Evolutionary conservation across 2,113 vertebrate species (phyloP).

Genomic region (Aramus guarauna): DNA sequence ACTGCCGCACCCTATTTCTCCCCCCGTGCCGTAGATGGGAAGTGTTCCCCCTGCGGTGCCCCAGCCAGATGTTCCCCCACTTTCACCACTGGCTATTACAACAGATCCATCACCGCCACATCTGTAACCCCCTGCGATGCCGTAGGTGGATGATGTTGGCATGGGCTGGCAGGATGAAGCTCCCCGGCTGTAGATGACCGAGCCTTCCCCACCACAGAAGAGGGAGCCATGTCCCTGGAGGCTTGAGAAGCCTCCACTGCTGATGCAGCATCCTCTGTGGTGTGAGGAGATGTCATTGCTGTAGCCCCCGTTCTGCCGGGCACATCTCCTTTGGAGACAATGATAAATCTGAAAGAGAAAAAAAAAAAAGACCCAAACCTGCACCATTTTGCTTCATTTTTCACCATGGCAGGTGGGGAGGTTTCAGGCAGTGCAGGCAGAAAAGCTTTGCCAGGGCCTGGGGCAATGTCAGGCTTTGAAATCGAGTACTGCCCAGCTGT

Average conservation of each 20-base stretch:
- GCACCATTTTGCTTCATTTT: fast-evolving
- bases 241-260: fast-evolving
- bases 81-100: neutral
- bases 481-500: fast-evolving
- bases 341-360: neutral
- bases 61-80: neutral
- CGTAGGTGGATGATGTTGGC: neutral
- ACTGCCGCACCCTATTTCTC: fast-evolving
- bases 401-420: neutral
- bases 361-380: too few relatives aligned
- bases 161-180: neutral
- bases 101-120: neutral
- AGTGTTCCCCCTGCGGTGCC: fast-evolving
- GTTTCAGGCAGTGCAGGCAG: neutral
- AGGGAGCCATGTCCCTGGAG: neutral
- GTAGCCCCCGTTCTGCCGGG: neutral
- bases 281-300: neutral
- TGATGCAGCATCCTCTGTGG: neutral
- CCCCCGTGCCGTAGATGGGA: fast-evolving
- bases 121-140: neutral
- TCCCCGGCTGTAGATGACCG: neutral
- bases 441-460: neutral
- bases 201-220: neutral
- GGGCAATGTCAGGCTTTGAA: neutral
- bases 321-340: fast-evolving